phyloP scores from a whole-genome alignment of 2,888 invertebrate species.

The Nudaria mundana region DNA sequence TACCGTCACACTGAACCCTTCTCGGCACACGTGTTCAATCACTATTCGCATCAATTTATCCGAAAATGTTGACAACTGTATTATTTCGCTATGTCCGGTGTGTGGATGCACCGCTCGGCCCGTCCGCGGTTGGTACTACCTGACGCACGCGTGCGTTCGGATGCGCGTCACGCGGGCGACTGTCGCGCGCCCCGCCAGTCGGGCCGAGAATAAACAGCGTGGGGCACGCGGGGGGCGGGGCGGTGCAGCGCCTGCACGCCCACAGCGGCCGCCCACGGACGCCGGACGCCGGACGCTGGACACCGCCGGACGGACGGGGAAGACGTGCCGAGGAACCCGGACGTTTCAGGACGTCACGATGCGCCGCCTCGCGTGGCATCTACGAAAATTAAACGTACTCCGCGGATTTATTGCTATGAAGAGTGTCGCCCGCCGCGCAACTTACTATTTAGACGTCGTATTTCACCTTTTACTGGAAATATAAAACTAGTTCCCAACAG shows the following conservation, averaged over 20 bases:
- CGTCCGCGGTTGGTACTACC: constrained; percentile 51
- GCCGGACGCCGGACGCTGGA: constrained; percentile 24
- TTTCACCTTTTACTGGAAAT: constrained; percentile 12
- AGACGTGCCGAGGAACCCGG: constrained; percentile 7
- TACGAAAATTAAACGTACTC: constrained; percentile 18
- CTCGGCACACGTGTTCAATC: constrained; percentile 30
- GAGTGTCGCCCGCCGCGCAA: constrained; percentile 24
- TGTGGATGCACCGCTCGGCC: constrained; percentile 71
- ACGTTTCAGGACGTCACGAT: constrained; percentile 14
- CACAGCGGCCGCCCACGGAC: constrained; percentile 69
- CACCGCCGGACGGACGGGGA: constrained; percentile 30
- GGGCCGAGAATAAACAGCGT: constrained; percentile 75
- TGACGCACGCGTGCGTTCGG: constrained; percentile 66
- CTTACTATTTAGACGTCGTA: constrained; percentile 5
- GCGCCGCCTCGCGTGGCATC: constrained; percentile 16
- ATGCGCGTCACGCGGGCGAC: constrained; percentile 77
- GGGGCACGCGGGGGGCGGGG: constrained; percentile 60
- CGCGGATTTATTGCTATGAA: constrained; percentile 21
- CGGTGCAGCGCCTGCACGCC: constrained; percentile 74
- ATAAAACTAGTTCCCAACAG: constrained; percentile 28
- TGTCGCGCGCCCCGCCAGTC: constrained; percentile 70
- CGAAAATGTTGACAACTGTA: constrained; percentile 42
- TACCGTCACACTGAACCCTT: constrained; percentile 55
- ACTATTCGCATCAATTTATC: constrained; percentile 27
- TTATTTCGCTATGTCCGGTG: constrained; percentile 63